Base-by-base conservation (phyloP, 1,140 invertebrate genomes). In the Drosophila ohnishii region DNA sequence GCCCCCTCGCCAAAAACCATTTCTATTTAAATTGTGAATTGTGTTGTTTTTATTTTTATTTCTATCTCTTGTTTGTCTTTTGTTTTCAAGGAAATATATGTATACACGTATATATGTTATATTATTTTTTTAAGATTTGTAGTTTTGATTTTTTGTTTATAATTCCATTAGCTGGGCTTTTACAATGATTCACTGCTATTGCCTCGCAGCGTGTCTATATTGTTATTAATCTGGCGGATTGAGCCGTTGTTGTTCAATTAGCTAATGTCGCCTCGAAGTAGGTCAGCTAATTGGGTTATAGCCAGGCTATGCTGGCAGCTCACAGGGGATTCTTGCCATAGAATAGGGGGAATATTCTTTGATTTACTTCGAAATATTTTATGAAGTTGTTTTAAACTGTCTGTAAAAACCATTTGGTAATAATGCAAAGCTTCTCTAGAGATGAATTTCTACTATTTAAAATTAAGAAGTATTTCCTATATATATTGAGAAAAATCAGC, bases 231-330 rank as follows among this genome's bases (percentile, higher is more conserved):
- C 56, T 35, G 19, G 9, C 28, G 5, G 56, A 60, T 35, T 61
- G 39, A 45, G 56, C 56, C 35, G 60, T 65, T 67, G 30, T 22
- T 35, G 35, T 35, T 65, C 60, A 69, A 69, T 69, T 69, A 69
- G 47, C 45, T 34, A 64, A 63, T 59, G 42, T 40, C n/a, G 30
- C 13, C 44, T 7, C n/a, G 32, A 69, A 66, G 61, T 69, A 69
- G 65, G 65, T 69, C 61, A 69, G 11, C 47, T 69, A 69, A 69
- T 69, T 69, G 60, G 65, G 61, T 69, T 69, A 53, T 53, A 51
- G 34, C 39, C 62, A 7, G 44, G 28, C 42, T 45, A 7, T 45
- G 19, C 19, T 65, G 42, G 10, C 14, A 22, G 37, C 19, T 58
- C 30, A 14, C 28, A 8, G 59, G 45, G 45, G 59, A 64, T 35